Conservation (phyloP, 1,140 invertebrate genomes). For the Drosophila tsacasi region DNA sequence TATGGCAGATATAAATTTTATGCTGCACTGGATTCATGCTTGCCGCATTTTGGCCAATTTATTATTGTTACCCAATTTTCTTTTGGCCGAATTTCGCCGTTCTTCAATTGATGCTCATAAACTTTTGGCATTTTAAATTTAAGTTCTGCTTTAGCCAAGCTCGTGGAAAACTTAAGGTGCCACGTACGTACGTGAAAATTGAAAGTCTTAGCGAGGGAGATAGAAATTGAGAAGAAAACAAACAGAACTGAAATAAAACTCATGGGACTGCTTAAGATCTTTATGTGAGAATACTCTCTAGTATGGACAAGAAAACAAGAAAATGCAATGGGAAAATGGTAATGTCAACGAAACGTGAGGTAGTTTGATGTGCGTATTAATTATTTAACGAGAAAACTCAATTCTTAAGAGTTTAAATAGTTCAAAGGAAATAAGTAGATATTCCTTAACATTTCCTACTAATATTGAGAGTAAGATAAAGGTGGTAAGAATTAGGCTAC, state of each 20-base stretch:
- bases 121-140: constrained; percentile 19
- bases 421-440: not conserved
- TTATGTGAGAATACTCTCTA: not conserved
- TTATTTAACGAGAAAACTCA: not conserved
- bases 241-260: constrained; percentile 21
- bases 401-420: not conserved
- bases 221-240: constrained; percentile 5
- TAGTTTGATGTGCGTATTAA: not conserved
- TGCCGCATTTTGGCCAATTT: constrained; percentile 32
- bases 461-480: too few species aligned
- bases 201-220: constrained; percentile 10
- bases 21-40: constrained; percentile 26
- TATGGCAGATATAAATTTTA: constrained; percentile 31
- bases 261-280: constrained; percentile 1
- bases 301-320: not conserved
- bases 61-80: constrained; percentile 15
- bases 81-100: not conserved
- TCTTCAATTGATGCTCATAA: constrained; percentile 20
- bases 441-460: not conserved
- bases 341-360: not conserved
- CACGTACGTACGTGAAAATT: constrained; percentile 30
- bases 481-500: too few species aligned
- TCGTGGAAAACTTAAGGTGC: constrained; percentile 24
- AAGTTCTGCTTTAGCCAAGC: constrained; percentile 9
- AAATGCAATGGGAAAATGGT: not conserved